A percentile compares a stretch with the other conserved stretches of the same genome.
Evolutionary conservation across 2,797 vertebrate genomes (phyloP).

Genomic region (Chloroceryle inda): DNA sequence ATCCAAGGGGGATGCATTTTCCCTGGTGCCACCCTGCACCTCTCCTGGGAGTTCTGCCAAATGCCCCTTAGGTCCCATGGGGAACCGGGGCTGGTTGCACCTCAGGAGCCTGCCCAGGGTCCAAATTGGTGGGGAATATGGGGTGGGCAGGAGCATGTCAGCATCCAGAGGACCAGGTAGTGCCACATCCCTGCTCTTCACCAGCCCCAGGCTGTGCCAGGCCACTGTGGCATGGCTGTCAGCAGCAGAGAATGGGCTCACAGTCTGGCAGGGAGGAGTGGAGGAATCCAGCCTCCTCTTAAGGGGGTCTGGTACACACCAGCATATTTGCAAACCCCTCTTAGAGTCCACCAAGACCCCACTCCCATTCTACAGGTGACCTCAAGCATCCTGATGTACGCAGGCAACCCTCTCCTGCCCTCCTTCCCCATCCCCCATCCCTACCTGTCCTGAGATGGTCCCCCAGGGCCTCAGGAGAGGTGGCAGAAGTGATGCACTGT

Average conservation of each 20-base stretch:
- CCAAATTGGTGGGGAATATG: rapidly evolving
- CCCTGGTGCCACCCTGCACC: background rate
- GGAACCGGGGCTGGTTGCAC: rapidly evolving
- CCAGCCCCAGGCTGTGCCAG: background rate
- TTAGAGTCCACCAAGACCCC: background rate
- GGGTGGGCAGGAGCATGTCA: background rate
- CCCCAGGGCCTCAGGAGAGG: background rate
- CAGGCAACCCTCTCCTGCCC: background rate
- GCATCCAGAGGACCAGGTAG: background rate
- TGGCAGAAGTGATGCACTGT: background rate
- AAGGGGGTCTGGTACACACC: background rate
- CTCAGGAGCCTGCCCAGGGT: background rate
- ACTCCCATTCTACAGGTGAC: background rate
- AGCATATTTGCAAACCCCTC: background rate
- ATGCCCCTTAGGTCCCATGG: too few species aligned
- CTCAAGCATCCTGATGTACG: background rate
- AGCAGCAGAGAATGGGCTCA: rapidly evolving
- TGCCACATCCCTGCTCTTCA: background rate
- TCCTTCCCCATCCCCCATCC: background rate
- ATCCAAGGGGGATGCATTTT: rapidly evolving
- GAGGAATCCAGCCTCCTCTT: background rate
- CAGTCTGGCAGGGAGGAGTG: background rate
- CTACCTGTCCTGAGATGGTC: slow-evolving; percentile 37
- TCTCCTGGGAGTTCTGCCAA: background rate
- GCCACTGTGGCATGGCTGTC: rapidly evolving